Evolutionary conservation across 23 tunicate species (phyloP), one percentile per base, ranked within the genome.

Genomic region (Ascidia mentula): DNA sequence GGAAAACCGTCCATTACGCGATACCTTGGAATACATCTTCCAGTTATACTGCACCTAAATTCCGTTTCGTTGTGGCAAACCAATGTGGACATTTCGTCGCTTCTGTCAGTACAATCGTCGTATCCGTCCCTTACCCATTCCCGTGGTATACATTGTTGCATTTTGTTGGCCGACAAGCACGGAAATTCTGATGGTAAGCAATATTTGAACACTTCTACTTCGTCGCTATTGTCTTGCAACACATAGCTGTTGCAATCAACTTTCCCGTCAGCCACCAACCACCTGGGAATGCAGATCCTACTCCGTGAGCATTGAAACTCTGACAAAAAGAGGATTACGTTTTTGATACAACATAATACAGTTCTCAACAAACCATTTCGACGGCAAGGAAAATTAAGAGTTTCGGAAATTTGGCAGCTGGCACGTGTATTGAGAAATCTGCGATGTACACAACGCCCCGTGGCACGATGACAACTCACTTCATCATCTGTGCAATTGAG

Each of bases 1-100:
- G 24, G 15, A 36, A 73, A 34, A 8, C 77, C 77, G 22, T 73
- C 77, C 15, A 34, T 9, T 73, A 73, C 40, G 15, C 77, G 38
- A 73, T 73, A 36, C 22, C 77, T 73, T 22, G 40, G 77, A 12
- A 73, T 32, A 39, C 77, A 73, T 8, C 77, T 13, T 22, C 77
- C 77, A 34, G 12, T 18, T 12, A 9, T 26, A 12, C 20, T 31
- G 32, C 77, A 73, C 8, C 40, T 34, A 73, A 73, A 73, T 32
- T 73, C 77, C 12, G 72, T 69, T 26, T 69, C 20, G 12, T 73
- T 73, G 24, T 36, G 8, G 15, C 39, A 33, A 8, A 36, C 40
- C 8, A 73, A 33, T 8, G 39, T 30, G 12, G n/a, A 28, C 26
- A 28, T 35, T 73, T 73, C 40, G 32, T 73, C 77, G 30, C n/a